These are phyloP conservation scores for Aphaenogaster rudis DNA, from an alignment of 1,140 invertebrate species.

Conservation along the genomic window DNA sequence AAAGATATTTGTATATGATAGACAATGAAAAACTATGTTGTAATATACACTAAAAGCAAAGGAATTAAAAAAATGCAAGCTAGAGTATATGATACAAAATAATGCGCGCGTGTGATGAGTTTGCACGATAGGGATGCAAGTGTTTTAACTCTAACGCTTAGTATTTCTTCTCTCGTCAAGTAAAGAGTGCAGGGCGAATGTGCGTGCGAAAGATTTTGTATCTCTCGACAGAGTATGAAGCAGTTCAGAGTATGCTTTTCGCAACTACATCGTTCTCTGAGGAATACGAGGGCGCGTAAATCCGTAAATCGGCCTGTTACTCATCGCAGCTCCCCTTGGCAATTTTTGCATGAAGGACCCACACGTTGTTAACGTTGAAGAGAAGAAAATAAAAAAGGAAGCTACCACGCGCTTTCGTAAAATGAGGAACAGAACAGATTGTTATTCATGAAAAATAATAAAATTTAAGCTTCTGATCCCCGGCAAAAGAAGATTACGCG, in stretches of 20 bases:
- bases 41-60: neutral
- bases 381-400: neutral
- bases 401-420: neutral
- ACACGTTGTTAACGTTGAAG: neutral
- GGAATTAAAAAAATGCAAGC: neutral
- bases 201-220: constrained; percentile 4
- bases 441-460: constrained; percentile 1
- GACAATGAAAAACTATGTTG: neutral
- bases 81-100: constrained; percentile 47
- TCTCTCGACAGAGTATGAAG: constrained; percentile 1
- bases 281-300: constrained; percentile 21
- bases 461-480: neutral
- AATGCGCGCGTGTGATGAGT: constrained; percentile 51
- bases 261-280: neutral
- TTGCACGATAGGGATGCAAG: constrained; percentile 56
- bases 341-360: constrained; percentile 11
- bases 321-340: constrained; percentile 9
- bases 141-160: constrained; percentile 70
- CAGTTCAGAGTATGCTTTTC: constrained; percentile 1
- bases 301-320: constrained; percentile 36
- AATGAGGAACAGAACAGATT: neutral
- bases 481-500: neutral
- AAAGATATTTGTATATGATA: neutral
- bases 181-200: constrained; percentile 35
- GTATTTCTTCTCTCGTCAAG: constrained; percentile 47